Percentiles rank a stretch among this genome's conserved stretches.
phyloP scores from a whole-genome alignment of 2,888 invertebrate species.

The Synanthedon vespiformis region DNA sequence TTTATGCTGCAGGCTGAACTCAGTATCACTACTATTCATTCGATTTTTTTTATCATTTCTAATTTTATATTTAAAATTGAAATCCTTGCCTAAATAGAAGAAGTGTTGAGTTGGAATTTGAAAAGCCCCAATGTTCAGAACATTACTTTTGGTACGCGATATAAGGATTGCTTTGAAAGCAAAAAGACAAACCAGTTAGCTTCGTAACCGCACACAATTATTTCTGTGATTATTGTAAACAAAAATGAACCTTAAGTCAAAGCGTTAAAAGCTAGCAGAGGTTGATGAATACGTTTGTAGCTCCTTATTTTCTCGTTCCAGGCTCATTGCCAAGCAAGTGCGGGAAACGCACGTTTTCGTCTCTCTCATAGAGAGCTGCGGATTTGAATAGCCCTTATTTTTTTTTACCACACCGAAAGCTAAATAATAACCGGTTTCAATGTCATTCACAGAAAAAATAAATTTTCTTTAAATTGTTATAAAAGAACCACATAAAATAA shows the following conservation, averaged over 20 bases:
- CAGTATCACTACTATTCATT: no score
- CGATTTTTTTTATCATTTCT: no score
- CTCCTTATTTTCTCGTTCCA: constrained; percentile 6
- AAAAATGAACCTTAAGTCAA: neutral
- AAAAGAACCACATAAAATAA: no score
- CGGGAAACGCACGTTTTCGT: constrained; percentile 40
- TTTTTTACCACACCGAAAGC: constrained; percentile 2
- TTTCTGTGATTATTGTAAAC: neutral
- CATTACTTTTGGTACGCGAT: constrained; percentile 14
- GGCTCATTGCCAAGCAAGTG: constrained; percentile 33
- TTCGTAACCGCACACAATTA: neutral
- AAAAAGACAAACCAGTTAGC: constrained; percentile 14
- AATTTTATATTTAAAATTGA: no score
- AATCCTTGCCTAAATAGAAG: neutral
- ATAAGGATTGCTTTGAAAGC: constrained; percentile 17
- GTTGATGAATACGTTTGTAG: neutral
- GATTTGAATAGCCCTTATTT: constrained; percentile 30
- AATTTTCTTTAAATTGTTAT: no score
- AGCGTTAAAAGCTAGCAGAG: neutral
- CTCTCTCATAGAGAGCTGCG: constrained; percentile 32
- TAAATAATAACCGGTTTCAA: neutral
- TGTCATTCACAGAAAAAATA: neutral
- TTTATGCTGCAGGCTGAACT: no score
- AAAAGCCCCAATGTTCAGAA: neutral
- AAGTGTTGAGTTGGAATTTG: neutral